phyloP scores from a whole-genome alignment of 2,797 vertebrate genomes.

The Gymnoscopelus microlampas region DNA sequence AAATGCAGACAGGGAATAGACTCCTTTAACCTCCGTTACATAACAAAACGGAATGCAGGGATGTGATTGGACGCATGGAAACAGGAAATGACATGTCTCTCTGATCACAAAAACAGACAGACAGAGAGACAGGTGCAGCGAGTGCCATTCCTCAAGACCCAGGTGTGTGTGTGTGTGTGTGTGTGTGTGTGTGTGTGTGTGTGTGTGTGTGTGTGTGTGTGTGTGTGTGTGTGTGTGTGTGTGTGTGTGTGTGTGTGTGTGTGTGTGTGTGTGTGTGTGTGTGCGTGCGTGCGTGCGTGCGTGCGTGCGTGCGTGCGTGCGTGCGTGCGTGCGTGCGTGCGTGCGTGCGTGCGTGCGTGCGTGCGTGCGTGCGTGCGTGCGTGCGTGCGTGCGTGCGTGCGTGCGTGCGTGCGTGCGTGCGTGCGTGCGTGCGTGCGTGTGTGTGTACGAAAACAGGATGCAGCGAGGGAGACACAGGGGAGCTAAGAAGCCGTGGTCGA shows the following conservation, averaged over 20 bases:
- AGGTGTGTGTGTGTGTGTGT: constrained; percentile 17
- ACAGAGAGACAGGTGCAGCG: neutral
- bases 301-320: neutral
- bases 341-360: neutral
- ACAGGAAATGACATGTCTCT: too few relatives aligned
- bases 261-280: neutral
- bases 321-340: neutral
- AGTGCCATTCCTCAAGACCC: neutral
- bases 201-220: neutral
- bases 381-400: neutral
- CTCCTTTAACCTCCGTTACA: too few relatives aligned
- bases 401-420: neutral
- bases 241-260: neutral
- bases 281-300: neutral
- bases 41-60: too few relatives aligned
- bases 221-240: neutral
- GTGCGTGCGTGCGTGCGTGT: neutral
- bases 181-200: neutral
- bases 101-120: neutral
- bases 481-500: neutral
- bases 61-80: too few relatives aligned
- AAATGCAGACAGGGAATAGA: too few relatives aligned
- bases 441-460: constrained; percentile 6
- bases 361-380: neutral
- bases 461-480: neutral